Conservation (phyloP, 2,113 vertebrate genomes). For the Sitta europaea region DNA sequence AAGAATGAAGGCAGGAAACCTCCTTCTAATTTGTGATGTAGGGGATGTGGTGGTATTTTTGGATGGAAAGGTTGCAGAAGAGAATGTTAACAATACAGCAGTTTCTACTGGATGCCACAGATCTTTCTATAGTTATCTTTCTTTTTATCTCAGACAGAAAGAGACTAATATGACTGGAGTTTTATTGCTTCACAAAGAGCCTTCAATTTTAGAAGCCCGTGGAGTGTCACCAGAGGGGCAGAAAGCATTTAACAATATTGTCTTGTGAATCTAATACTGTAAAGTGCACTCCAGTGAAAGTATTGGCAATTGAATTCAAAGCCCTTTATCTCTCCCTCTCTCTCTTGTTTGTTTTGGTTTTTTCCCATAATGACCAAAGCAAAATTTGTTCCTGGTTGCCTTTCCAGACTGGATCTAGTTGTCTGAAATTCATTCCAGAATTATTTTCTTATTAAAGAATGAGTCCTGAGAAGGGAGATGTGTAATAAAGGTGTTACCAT, state of each 20-base stretch:
- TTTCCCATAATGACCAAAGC: background rate
- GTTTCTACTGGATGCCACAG: background rate
- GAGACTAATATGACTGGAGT: background rate
- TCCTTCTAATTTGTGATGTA: background rate
- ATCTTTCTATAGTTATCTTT: background rate
- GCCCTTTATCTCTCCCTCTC: too few relatives aligned
- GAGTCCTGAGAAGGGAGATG: background rate
- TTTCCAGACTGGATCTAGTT: background rate
- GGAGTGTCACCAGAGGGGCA: background rate
- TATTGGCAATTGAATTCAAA: background rate
- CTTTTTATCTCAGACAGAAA: background rate
- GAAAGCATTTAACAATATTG: background rate
- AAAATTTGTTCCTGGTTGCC: background rate
- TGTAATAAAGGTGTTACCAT: background rate
- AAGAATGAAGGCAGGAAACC: background rate
- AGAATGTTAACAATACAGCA: background rate
- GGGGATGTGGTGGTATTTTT: background rate
- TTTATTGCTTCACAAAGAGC: background rate
- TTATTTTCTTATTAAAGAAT: background rate
- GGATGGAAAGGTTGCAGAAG: background rate
- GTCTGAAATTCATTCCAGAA: background rate
- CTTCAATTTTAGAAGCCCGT: background rate
- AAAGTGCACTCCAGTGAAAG: background rate
- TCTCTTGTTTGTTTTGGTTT: background rate
- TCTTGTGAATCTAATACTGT: background rate